These are phyloP conservation scores for Entomyzon cyanotis DNA, from an alignment of 2,113 vertebrate genomes.

Conservation along the genomic window DNA sequence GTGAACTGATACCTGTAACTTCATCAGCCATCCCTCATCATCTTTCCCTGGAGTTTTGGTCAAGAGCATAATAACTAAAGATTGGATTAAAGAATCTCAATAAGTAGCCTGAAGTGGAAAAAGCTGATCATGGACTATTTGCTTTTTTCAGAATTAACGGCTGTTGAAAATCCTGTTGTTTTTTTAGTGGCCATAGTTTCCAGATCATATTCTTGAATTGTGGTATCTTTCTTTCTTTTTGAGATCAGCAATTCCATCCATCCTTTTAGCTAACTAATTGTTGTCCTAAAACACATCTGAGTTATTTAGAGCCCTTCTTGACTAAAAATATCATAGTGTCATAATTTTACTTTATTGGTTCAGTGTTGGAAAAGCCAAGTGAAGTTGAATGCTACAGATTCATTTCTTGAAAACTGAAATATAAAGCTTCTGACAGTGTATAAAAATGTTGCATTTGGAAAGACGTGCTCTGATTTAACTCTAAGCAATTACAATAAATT, in stretches of 20 bases:
- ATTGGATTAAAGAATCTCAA: background rate
- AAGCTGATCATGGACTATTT: background rate
- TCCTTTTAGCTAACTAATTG: background rate
- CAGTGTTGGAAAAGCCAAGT: background rate
- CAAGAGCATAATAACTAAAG: background rate
- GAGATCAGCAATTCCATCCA: background rate
- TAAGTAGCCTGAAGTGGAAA: background rate
- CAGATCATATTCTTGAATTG: background rate
- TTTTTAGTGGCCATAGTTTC: background rate
- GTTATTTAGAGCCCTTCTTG: background rate
- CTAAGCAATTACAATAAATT: conserved; percentile 10
- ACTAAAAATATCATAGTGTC: background rate
- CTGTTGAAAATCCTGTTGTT: background rate
- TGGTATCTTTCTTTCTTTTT: background rate
- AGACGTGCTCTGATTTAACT: background rate
- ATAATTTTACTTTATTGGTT: background rate
- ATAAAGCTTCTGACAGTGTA: background rate
- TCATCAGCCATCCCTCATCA: background rate
- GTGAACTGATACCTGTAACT: background rate
- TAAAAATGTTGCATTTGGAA: background rate
- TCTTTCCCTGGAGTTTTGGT: background rate
- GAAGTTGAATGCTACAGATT: background rate
- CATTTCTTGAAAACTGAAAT: background rate
- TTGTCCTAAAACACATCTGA: background rate
- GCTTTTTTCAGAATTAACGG: background rate